Base-by-base conservation (phyloP, 2,113 vertebrate genomes). In the Ciconia boyciana region DNA sequence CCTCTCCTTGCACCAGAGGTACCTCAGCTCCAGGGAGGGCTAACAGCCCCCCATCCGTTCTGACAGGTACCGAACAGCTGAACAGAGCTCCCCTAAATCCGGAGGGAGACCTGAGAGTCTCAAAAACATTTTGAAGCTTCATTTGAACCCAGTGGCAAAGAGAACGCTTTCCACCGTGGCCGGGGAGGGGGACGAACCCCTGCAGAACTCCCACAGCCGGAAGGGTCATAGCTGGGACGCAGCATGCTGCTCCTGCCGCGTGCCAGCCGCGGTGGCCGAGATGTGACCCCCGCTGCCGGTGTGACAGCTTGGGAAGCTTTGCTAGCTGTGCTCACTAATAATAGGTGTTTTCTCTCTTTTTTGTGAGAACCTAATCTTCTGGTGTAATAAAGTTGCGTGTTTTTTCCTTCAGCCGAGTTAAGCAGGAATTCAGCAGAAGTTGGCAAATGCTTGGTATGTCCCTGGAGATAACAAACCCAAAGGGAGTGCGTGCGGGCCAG, bases 251-350 rank as follows among this genome's bases (percentile, higher is more conserved):
- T 74, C 32, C 31, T 41, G 28, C 13, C 3, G 2, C 39, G 5
- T 2, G 3, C 22, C 78, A 26, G 25, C 21, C 1, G 2, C 6
- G 2, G 16, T 16, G 31, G 10, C 65, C 6, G 36, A 12, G 41
- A 11, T 10, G 44, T 20, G 92, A 55, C n/a, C 34, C 24, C 14
- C 0, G 0, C 32, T 28, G 54, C 26, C 0, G 1, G 2, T 3
- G 11, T 13, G 46, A 24, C 39, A 54, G 11, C 20, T 10, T 13
- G 8, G 44, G 58, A 58, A 16, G 36, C 20, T 39, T 52, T 25
- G 5, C 44, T 43, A 24, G 19, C 78, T 60, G 24, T 16, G n/a
- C 13, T 85, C 3, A 2, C 26, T 44, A 57, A 13, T 3, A 17
- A 17, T 12, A 43, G 20, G 7, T 31, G 2, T 18, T 31, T 71